phyloP scores from a whole-genome alignment of 2,113 vertebrate species.

The Cettia cetti region DNA sequence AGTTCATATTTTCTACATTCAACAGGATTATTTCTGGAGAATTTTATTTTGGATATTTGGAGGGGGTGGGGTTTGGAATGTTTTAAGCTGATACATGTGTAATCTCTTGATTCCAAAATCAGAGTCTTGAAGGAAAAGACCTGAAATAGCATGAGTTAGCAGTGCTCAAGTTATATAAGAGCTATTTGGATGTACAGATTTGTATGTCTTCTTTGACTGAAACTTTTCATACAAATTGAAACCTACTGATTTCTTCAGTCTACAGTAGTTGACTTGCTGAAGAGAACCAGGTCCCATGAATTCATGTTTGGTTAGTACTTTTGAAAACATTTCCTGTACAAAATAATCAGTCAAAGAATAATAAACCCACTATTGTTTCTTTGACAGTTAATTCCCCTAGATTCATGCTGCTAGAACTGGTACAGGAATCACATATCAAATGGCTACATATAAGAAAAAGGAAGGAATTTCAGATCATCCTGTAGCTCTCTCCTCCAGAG shows the following conservation, averaged over 20 bases:
- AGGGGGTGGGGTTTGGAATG: rapidly evolving
- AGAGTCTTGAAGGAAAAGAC: neutral
- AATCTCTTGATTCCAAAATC: neutral
- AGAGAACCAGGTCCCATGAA: neutral
- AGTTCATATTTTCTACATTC: neutral
- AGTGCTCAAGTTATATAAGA: neutral
- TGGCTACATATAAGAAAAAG: neutral
- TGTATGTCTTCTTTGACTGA: neutral
- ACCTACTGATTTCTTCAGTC: neutral
- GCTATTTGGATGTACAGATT: neutral
- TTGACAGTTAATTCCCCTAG: neutral
- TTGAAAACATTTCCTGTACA: neutral
- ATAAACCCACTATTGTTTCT: neutral
- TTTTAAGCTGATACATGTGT: neutral
- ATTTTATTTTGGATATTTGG: neutral
- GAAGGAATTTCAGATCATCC: neutral
- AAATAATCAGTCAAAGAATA: neutral
- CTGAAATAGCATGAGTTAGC: neutral
- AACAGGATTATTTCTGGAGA: neutral
- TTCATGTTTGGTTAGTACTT: neutral
- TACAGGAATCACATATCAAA: neutral
- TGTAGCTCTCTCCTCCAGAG: neutral
- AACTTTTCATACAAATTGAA: neutral
- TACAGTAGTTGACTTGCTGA: neutral
- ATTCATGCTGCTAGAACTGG: neutral